Base-by-base conservation (phyloP, 23 tunicate genomes). In the Pegea sp. region DNA sequence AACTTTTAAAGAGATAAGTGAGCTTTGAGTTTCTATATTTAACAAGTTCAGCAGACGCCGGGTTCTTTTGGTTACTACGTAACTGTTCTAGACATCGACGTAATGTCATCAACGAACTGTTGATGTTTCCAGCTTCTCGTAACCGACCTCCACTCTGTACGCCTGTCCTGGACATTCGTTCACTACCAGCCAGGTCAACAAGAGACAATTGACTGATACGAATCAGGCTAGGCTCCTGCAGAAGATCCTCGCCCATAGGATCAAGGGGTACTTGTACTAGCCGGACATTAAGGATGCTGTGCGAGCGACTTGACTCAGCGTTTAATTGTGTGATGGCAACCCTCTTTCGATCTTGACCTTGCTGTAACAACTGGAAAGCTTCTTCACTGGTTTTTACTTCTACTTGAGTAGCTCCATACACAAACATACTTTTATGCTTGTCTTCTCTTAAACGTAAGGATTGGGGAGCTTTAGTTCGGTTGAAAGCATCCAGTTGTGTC, bases 171-270 rank as follows among this genome's bases (percentile, higher is more conserved):
- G 56, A 33, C 24, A 24, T 28, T 16, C 64, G 21, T 59, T 59
- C 64, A 43, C 55, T 32, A 6, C 64, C 64, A 4, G 64, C 64
- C 60, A 59, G 34, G 34, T 59, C 64, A 16, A 59, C 64, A 54
- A 59, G 34, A 33, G 34, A 38, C 46, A 38, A 38, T 16, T 38
- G 46, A 38, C 46, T 38, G 16, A 38, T 16, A 38, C 46, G 46
- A 8, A 38, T 8, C 16, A 38, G 16, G 46, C 16, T 38, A 16
- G 46, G 11, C 16, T 38, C 46, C 46, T 46, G 61, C 22, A 59
- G 42, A 59, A 59, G 18, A 6, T 59, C 64, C 8, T 23, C 60
- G 4, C 52, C 42, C 21, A n/a, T 46, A 28, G n/a, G 34, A 20
- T 59, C 64, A 44, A 46, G 42, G 16, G 64, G 64, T 4, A 59